Base-by-base conservation (phyloP, 2,113 vertebrate species). In the Otolemur garnettii region DNA sequence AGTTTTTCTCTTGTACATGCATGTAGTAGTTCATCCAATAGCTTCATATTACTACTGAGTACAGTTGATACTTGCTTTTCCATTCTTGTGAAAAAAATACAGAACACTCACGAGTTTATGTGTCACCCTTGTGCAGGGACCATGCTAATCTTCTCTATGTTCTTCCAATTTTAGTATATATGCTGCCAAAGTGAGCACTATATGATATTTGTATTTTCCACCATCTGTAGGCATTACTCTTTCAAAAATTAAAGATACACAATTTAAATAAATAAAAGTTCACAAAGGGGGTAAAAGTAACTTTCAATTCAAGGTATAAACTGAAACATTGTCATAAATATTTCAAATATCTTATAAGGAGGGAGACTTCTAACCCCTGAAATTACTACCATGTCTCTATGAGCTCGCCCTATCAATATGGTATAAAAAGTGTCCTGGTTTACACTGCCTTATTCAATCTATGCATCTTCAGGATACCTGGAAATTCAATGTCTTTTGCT, bases 271-370 rank as follows among this genome's bases (percentile, higher is more conserved):
- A 64, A 53, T 42, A 19, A 88, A 64, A 89, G 8, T 50, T 50
- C 45, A 50, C 45, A 50, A 50, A 81, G 5, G 45, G 1, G 69
- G 0, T 69, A 77, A n/a, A 5, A 91, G 30, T 64, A 75, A 79
- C 80, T 86, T 57, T 93, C 50, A 89, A 75, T 92, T 5, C 24
- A 64, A 93, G 15, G 24, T 33, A 35, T 81, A 72, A 90, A 57
- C 10, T 77, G 69, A 94, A 93, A 10, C 21, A 77, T 38, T 33
- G 38, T 55, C 50, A 57, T 14, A 77, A 81, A 59, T 82, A 87
- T 80, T 82, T 71, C 12, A 83, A 57, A 6, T 6, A 69, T 53
- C 33, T 33, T 53, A 10, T 53, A 38, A 5, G 21, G 38, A 50
- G 2, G 26, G n/a, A 57, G 3, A 45, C 4, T 82, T 91, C 15